phyloP scores from a whole-genome alignment of 2,113 vertebrate genomes.

The Romanogobio albipinnatus region DNA sequence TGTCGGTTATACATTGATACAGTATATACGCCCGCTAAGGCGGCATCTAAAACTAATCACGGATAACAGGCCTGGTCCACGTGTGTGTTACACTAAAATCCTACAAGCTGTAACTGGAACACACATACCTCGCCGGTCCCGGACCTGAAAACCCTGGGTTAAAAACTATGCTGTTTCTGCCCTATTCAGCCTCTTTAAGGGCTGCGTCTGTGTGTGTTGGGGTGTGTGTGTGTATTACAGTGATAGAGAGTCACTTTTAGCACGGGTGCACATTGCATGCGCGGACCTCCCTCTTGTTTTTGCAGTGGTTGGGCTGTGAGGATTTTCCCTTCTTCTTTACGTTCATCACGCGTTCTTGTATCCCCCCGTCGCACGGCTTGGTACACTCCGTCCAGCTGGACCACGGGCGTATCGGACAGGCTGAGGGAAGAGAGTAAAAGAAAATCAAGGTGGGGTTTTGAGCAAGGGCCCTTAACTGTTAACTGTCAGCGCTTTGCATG shows the following conservation, averaged over 20 bases:
- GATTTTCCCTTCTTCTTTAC: conserved; percentile 88
- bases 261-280: conserved; percentile 91
- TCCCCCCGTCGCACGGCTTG: conserved; percentile 88
- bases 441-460: background rate
- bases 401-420: conserved; percentile 90
- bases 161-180: conserved; percentile 11
- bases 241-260: conserved; percentile 72
- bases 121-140: background rate
- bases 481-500: too few relatives aligned
- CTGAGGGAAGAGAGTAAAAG: conserved; percentile 64
- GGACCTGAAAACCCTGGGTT: conserved; percentile 22
- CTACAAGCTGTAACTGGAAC: conserved; percentile 40
- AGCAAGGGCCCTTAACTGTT: background rate
- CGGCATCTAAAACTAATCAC: conserved; percentile 59
- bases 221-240: conserved; percentile 19
- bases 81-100: conserved; percentile 47
- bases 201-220: conserved; percentile 4
- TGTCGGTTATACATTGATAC: conserved; percentile 64
- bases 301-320: conserved; percentile 81
- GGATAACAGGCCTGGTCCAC: conserved; percentile 43
- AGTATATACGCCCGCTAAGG: conserved; percentile 45
- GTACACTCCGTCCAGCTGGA: conserved; percentile 90
- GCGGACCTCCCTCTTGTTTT: conserved; percentile 89
- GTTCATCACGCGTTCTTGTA: conserved; percentile 88
- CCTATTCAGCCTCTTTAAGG: conserved; percentile 17